A percentile compares a stretch with the other conserved stretches of the same genome.
Evolutionary conservation across 2,888 invertebrate genomes (phyloP).

Genomic region (Clivina fossor): DNA sequence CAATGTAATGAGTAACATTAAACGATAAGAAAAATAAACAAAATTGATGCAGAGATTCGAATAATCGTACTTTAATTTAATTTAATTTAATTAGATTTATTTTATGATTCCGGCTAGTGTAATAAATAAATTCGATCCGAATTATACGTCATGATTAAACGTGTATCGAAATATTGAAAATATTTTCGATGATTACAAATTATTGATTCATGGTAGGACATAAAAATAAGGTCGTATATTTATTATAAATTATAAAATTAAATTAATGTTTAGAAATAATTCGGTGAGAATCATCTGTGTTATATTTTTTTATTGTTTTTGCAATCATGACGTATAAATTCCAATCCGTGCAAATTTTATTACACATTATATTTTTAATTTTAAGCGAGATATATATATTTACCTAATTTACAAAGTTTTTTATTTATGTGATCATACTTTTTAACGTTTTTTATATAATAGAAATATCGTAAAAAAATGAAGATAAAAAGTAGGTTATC

Average conservation of each 20-base stretch:
- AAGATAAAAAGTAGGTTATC: slow-evolving; percentile 32
- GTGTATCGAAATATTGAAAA: slow-evolving; percentile 32
- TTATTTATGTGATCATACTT: slow-evolving; percentile 34
- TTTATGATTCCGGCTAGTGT: slow-evolving; percentile 24
- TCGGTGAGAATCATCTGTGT: slow-evolving; percentile 8
- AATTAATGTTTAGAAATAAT: slow-evolving; percentile 6
- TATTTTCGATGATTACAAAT: slow-evolving; percentile 20
- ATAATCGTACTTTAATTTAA: slow-evolving; percentile 33
- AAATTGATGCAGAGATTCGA: slow-evolving; percentile 19
- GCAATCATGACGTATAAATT: slow-evolving; percentile 10
- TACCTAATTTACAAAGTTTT: slow-evolving; percentile 35
- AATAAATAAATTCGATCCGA: no score
- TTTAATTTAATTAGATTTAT: slow-evolving; percentile 25
- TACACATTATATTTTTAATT: slow-evolving; percentile 29
- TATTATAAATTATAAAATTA: slow-evolving; percentile 23
- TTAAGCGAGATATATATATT: slow-evolving; percentile 30
- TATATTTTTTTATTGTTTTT: neutral
- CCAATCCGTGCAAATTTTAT: slow-evolving; percentile 16
- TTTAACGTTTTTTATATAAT: slow-evolving; percentile 33
- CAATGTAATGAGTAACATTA: slow-evolving; percentile 7
- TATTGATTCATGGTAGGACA: slow-evolving; percentile 8
- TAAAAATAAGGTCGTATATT: slow-evolving; percentile 12
- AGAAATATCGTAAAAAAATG: slow-evolving; percentile 32
- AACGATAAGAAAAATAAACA: slow-evolving; percentile 14
- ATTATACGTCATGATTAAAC: no score